Conservation (phyloP, 2,113 vertebrate species). For the Garra rufa region DNA sequence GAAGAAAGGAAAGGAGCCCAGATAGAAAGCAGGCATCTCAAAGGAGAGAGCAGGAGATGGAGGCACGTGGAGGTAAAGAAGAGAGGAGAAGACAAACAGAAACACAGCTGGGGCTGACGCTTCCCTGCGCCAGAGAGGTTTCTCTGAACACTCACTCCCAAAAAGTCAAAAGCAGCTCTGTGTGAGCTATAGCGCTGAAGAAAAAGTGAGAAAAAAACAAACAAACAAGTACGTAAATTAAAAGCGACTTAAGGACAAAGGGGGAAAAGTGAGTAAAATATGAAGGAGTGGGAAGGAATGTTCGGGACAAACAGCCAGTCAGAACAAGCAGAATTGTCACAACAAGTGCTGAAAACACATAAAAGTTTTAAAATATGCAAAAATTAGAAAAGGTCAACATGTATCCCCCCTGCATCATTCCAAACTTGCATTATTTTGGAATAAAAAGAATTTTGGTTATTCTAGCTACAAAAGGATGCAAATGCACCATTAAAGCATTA, state of each 20-base stretch:
- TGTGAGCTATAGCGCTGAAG: conserved; percentile 39
- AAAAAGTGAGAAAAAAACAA: conserved; percentile 22
- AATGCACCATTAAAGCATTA: background rate
- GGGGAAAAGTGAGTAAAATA: background rate
- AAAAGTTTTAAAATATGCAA: background rate
- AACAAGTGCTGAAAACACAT: background rate
- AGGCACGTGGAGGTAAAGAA: conserved; percentile 27
- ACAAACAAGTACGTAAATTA: conserved; percentile 58
- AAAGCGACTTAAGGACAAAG: conserved; percentile 23
- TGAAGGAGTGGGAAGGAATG: conserved; percentile 27
- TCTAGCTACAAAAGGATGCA: background rate
- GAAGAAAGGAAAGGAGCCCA: conserved; percentile 25
- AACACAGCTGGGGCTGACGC: conserved; percentile 51
- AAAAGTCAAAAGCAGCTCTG: conserved; percentile 45
- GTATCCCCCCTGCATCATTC: background rate
- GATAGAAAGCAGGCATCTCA: conserved; percentile 39
- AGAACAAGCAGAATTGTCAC: conserved; percentile 15
- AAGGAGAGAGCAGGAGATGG: conserved; percentile 20
- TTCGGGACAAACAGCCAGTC: conserved; percentile 32
- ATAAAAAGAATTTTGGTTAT: background rate
- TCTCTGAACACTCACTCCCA: conserved; percentile 38
- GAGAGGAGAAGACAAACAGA: conserved; percentile 28
- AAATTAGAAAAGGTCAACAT: background rate
- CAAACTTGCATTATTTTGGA: background rate
- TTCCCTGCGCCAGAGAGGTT: conserved; percentile 49